These are phyloP conservation scores for Subacronicta megacephala DNA, from an alignment of 2,888 invertebrate species.

Conservation along the genomic window DNA sequence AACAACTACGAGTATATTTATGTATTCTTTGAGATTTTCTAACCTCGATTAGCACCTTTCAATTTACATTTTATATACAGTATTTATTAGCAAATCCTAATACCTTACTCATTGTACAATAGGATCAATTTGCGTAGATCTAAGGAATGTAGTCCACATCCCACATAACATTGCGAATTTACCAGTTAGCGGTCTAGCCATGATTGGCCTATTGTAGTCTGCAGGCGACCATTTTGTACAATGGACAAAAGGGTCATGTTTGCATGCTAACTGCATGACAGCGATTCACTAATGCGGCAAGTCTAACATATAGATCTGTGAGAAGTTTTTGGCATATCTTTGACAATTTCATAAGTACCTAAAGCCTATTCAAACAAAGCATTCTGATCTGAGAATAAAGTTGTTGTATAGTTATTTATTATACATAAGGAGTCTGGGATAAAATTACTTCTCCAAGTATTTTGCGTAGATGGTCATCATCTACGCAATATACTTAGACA, in stretches of 20 bases:
- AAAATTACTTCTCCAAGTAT: no score
- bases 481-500: no score
- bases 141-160: conserved; percentile 47
- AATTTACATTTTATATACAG: conserved; percentile 3
- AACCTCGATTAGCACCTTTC: conserved; percentile 14
- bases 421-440: no score
- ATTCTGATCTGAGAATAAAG: no score
- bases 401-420: no score
- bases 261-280: neutral
- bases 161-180: conserved; percentile 48
- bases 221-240: conserved; percentile 31
- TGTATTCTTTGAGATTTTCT: neutral
- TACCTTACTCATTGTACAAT: conserved; percentile 43
- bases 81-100: conserved; percentile 32
- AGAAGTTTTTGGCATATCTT: no score
- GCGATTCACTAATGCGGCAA: no score
- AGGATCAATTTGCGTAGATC: conserved; percentile 49
- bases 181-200: conserved; percentile 39
- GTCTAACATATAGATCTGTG: no score
- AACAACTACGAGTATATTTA: no score
- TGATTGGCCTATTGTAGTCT: conserved; percentile 48
- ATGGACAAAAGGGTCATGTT: neutral
- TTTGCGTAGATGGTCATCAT: no score
- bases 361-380: no score
- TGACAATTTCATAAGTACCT: no score